Conservation (phyloP, 2,888 invertebrate species). For the Drosophila hamatofila region DNA sequence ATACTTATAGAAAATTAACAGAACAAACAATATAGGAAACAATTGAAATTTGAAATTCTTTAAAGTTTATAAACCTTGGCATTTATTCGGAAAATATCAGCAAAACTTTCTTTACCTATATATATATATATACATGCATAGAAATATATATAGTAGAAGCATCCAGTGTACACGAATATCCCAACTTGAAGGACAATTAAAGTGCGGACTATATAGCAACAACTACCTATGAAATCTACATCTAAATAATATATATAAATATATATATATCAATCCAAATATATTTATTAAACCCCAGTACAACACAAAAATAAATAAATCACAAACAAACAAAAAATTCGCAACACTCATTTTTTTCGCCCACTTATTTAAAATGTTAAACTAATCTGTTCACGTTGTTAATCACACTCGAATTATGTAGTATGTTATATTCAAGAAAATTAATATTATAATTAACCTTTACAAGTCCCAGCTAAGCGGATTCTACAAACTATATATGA, state of each 20-base stretch:
- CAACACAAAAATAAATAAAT: slow-evolving; percentile 58
- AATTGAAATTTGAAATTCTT: slow-evolving; percentile 29
- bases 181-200: slow-evolving; percentile 74
- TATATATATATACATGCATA: slow-evolving; percentile 10
- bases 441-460: slow-evolving; percentile 27
- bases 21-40: slow-evolving; percentile 21
- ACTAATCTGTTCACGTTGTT: slow-evolving; percentile 51
- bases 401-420: slow-evolving; percentile 31
- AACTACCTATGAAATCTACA: slow-evolving; percentile 59
- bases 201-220: slow-evolving; percentile 63
- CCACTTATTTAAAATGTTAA: slow-evolving; percentile 60
- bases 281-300: slow-evolving; percentile 50
- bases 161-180: slow-evolving; percentile 70
- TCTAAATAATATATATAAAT: slow-evolving; percentile 22
- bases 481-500: slow-evolving; percentile 51
- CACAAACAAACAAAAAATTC: slow-evolving; percentile 42
- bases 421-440: slow-evolving; percentile 23
- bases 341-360: slow-evolving; percentile 63
- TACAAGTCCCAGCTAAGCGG: slow-evolving; percentile 37
- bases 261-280: slow-evolving; percentile 32
- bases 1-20: slow-evolving; percentile 12
- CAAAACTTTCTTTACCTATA: slow-evolving; percentile 42
- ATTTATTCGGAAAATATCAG: slow-evolving; percentile 64
- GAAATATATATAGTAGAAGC: slow-evolving; percentile 32
- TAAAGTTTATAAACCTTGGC: slow-evolving; percentile 44